Evolutionary conservation across 2,888 invertebrate genomes (phyloP).

Genomic region (Hydrotaea diabolus): DNA sequence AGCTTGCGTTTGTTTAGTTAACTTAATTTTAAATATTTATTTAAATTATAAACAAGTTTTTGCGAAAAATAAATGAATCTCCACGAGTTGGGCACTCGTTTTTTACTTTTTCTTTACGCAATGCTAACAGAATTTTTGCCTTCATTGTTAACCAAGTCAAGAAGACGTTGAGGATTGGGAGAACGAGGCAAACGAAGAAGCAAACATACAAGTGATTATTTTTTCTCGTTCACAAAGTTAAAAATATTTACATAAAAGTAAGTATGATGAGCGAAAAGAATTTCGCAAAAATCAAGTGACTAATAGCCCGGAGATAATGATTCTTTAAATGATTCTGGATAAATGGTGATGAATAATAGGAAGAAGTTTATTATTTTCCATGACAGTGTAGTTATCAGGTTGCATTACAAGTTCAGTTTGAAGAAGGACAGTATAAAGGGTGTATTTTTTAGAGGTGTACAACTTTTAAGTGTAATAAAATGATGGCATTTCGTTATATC

Average conservation of each 20-base stretch:
- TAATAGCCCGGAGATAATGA: not conserved
- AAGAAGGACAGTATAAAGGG: too few species aligned
- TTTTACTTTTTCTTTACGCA: not conserved
- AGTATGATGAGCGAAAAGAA: not conserved
- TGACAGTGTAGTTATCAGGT: too few species aligned
- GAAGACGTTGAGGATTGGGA: not conserved
- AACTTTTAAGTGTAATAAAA: too few species aligned
- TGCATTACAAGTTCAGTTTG: too few species aligned
- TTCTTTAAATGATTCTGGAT: not conserved
- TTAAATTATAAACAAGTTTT: constrained; percentile 50
- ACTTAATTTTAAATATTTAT: constrained; percentile 50
- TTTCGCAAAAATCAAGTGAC: constrained; percentile 3
- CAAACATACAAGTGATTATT: too few species aligned
- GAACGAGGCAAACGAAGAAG: too few species aligned
- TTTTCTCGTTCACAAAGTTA: not conserved
- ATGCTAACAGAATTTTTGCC: not conserved
- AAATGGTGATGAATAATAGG: not conserved
- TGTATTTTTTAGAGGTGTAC: too few species aligned
- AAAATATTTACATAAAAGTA: constrained; percentile 20
- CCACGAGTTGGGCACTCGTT: not conserved
- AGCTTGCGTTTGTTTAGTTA: not conserved
- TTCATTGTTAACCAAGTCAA: not conserved
- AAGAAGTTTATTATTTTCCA: not conserved
- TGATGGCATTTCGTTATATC: too few species aligned
- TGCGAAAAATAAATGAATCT: constrained; percentile 5